phyloP scores from a whole-genome alignment of 2,888 invertebrate genomes.

The Dasysyrphus tricinctus region DNA sequence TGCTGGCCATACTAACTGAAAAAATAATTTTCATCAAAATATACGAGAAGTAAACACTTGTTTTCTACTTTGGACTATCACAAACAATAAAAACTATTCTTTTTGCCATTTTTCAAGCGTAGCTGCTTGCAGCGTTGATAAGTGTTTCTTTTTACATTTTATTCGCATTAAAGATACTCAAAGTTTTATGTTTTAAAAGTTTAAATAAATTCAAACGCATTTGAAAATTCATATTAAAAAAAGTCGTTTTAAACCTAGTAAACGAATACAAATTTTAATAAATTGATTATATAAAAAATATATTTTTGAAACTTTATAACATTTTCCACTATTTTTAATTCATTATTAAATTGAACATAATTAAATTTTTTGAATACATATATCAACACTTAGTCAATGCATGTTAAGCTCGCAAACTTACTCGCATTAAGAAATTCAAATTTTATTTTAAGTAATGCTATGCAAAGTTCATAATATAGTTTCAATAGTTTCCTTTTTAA shows the following conservation, averaged over 20 bases:
- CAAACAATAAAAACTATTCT: not conserved
- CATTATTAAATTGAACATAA: not conserved
- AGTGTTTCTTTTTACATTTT: not conserved
- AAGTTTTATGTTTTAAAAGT: slow-evolving; percentile 2
- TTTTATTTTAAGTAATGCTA: slow-evolving; percentile 44
- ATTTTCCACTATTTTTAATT: not conserved
- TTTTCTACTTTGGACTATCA: not conserved
- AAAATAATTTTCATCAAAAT: too few species aligned
- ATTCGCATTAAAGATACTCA: slow-evolving; percentile 27
- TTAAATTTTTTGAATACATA: slow-evolving; percentile 24
- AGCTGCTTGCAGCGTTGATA: not conserved
- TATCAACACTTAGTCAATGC: slow-evolving; percentile 50
- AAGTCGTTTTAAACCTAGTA: not conserved
- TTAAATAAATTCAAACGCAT: not conserved
- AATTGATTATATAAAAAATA: not conserved
- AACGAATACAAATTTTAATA: not conserved
- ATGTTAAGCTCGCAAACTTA: slow-evolving; percentile 57
- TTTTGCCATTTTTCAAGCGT: not conserved
- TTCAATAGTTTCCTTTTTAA: slow-evolving; percentile 27
- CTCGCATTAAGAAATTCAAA: slow-evolving; percentile 41
- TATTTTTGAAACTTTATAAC: not conserved
- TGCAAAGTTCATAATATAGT: slow-evolving; percentile 18
- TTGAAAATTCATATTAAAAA: not conserved
- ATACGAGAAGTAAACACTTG: too few species aligned
- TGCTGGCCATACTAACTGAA: too few species aligned